Evolutionary conservation across 1,140 invertebrate genomes (phyloP), one percentile per base, ranked within the genome.

Genomic region (Eumaeus atala): DNA sequence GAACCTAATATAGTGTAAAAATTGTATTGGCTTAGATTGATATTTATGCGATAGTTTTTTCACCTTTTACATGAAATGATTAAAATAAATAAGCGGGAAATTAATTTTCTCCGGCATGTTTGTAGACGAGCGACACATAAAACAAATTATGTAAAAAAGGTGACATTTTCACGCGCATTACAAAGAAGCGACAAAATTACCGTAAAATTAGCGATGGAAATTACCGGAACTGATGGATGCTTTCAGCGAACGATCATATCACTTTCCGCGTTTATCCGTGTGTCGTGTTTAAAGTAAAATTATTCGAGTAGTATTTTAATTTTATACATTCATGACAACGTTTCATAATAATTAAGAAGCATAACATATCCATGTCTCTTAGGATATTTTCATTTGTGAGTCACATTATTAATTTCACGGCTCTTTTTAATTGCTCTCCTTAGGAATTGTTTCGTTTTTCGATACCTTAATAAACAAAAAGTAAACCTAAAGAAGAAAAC

Each of bases 171-270:
- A 83, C 64, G 70, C 61, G 56, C 52, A 68, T 80, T 75, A 37
- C 58, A 38, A 66, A 58, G 65, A 66, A 51, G 66, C 63, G 56
- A 72, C 71, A 64, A 57, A 60, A 64, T 62, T 53, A 74, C 64
- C 72, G 61, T 69, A 58, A 74, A 78, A 77, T 74, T 72, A 70
- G 67, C 66, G 65, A 62, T 54, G 58, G 66, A 76, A 74, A 79
- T 79, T 77, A 68, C 56, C 74, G 64, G 64, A 66, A 71, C 73
- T 53, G 55, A 67, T 62, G 35, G 36, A 16, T 44, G 18, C n/a
- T 47, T 38, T 54, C 42, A 54, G 44, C 51, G 12, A 36, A 40
- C 44, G 38, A 42, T 34, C 33, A 53, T 54, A 16, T 50, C 28
- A 28, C 48, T 49, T 49, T 28, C 33, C 33, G 9, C 44, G n/a